A percentile compares a stretch with the other conserved stretches of the same genome.
These are phyloP conservation scores for Lanius ludovicianus DNA, from an alignment of 2,113 vertebrate species.

Conservation along the genomic window DNA sequence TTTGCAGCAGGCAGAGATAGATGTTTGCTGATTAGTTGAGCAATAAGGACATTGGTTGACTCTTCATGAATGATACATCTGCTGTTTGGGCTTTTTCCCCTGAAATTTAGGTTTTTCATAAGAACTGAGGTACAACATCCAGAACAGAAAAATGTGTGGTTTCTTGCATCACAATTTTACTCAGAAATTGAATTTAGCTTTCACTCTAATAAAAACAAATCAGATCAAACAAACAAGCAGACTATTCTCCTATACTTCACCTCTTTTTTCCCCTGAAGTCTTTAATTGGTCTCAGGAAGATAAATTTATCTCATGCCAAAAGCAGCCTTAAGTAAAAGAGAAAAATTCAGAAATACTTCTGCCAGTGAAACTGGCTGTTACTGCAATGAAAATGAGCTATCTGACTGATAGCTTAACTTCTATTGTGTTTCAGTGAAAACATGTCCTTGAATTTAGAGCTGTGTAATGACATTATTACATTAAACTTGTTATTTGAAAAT, in stretches of 20 bases:
- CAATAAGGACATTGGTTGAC: not conserved
- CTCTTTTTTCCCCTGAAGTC: not conserved
- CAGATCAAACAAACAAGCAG: not conserved
- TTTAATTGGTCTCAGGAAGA: not conserved
- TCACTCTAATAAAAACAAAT: not conserved
- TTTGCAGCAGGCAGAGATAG: not conserved
- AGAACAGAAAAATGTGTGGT: not conserved
- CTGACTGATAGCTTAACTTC: slow-evolving; percentile 20
- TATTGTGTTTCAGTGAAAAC: slow-evolving; percentile 31
- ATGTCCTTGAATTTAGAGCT: not conserved
- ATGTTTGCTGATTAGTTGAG: not conserved
- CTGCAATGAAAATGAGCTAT: slow-evolving; percentile 14
- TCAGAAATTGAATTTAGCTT: not conserved
- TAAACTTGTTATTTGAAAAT: slow-evolving; percentile 34
- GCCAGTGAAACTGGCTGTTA: not conserved
- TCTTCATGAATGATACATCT: not conserved
- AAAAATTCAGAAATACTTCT: slow-evolving; percentile 17
- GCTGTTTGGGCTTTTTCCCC: not conserved
- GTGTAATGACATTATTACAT: slow-evolving; percentile 9
- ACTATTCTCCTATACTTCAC: not conserved
- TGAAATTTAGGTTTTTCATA: not conserved
- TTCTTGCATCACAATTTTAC: not conserved
- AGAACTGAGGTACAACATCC: not conserved
- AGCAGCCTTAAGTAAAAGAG: not conserved
- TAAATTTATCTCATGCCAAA: not conserved